phyloP scores from a whole-genome alignment of 1,140 invertebrate species.

The Leptinotarsa defecta region DNA sequence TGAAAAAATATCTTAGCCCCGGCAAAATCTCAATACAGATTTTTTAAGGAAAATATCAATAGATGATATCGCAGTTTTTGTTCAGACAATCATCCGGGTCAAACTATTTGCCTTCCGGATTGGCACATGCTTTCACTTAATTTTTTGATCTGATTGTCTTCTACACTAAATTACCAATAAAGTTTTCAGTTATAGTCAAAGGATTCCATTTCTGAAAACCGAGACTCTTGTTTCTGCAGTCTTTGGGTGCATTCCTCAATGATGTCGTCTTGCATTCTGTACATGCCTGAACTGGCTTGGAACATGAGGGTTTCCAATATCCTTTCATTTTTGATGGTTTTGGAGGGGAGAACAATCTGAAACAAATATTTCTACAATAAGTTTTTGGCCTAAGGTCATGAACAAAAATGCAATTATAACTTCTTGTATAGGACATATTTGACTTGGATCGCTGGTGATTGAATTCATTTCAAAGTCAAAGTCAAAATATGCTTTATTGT shows the following conservation, averaged over 20 bases:
- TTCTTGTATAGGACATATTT: no score
- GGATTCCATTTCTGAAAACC: slow-evolving; percentile 78
- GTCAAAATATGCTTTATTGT: no score
- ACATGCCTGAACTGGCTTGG: slow-evolving; percentile 91
- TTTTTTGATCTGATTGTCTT: slow-evolving; percentile 37
- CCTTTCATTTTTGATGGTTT: slow-evolving; percentile 90
- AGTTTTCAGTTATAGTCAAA: slow-evolving; percentile 65
- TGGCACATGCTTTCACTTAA: no score
- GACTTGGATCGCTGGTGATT: no score
- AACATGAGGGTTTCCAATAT: slow-evolving; percentile 92
- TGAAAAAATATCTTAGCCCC: no score
- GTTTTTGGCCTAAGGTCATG: neutral
- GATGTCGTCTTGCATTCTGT: slow-evolving; percentile 85
- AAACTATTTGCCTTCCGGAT: no score
- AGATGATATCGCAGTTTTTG: no score
- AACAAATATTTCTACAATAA: slow-evolving; percentile 8
- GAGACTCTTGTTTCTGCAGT: slow-evolving; percentile 84
- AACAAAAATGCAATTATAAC: no score
- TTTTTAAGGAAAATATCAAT: no score
- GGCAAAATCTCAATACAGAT: no score
- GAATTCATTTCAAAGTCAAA: no score
- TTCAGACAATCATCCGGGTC: no score
- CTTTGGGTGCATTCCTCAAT: slow-evolving; percentile 85
- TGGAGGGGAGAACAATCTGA: slow-evolving; percentile 86
- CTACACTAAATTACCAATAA: slow-evolving; percentile 30